Evolutionary conservation across 2,888 invertebrate genomes (phyloP).

Genomic region (Andrena trimmerana): DNA sequence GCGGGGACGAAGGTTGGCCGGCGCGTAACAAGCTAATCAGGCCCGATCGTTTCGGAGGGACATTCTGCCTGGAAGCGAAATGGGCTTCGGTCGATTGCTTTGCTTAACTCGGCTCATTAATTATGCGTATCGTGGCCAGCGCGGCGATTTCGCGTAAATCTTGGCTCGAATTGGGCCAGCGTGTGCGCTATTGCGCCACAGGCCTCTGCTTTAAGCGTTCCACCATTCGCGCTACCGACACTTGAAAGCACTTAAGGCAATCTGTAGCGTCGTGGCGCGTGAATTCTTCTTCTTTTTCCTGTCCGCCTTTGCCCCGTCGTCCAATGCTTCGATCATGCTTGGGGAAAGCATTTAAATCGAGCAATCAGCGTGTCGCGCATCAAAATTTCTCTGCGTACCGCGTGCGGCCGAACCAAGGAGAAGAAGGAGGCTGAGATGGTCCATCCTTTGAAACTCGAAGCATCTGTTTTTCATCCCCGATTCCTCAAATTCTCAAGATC

Average conservation of each 20-base stretch:
- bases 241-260: constrained; percentile 52
- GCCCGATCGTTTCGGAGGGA: constrained; percentile 33
- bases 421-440: too few species aligned
- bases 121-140: constrained; percentile 33
- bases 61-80: constrained; percentile 22
- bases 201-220: constrained; percentile 29
- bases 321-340: constrained; percentile 2
- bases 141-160: constrained; percentile 6
- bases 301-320: neutral
- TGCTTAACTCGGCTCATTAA: constrained; percentile 44
- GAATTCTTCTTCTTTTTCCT: constrained; percentile 35
- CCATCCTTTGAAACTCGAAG: too few species aligned
- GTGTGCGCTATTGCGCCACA: constrained; percentile 9
- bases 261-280: constrained; percentile 17
- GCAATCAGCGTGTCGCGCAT: neutral
- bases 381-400: constrained; percentile 13
- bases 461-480: too few species aligned
- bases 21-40: constrained; percentile 37
- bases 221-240: constrained; percentile 19
- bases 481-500: too few species aligned
- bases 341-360: constrained; percentile 9
- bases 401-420: neutral
- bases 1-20: neutral
- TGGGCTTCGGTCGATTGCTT: constrained; percentile 31
- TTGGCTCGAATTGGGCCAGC: constrained; percentile 26